Evolutionary conservation across 1,140 invertebrate species (phyloP).

Genomic region (Microplitis mediator): DNA sequence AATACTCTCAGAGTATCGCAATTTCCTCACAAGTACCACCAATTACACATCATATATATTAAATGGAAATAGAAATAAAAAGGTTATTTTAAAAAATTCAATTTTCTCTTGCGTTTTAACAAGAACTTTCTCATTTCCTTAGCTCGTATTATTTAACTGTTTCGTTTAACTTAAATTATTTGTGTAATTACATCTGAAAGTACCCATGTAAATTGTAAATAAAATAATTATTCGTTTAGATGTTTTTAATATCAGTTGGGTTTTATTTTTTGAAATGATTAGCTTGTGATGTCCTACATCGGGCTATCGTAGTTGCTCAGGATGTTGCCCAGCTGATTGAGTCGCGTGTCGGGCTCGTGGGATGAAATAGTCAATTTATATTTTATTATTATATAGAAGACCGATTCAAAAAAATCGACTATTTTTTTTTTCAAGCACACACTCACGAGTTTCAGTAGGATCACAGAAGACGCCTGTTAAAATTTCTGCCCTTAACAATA

Average conservation of each 20-base stretch:
- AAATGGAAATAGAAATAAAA: background rate
- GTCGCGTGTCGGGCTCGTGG: background rate
- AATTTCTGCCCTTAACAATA: too few species aligned
- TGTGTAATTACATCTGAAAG: too few species aligned
- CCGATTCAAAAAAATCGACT: too few species aligned
- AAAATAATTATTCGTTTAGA: background rate
- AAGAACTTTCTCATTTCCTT: slow-evolving; percentile 1
- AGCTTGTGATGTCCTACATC: slow-evolving; percentile 14
- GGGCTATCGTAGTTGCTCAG: slow-evolving; percentile 33
- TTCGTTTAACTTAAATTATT: background rate
- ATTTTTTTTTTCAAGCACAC: too few species aligned
- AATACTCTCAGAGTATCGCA: slow-evolving; percentile 3
- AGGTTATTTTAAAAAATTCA: background rate
- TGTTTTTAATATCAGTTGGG: too few species aligned
- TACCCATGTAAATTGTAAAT: background rate
- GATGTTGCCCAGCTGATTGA: slow-evolving; percentile 24
- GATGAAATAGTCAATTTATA: background rate
- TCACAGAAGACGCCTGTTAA: too few species aligned
- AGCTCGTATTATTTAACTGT: background rate
- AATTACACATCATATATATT: background rate
- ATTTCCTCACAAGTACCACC: slow-evolving; percentile 9
- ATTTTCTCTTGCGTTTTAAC: background rate
- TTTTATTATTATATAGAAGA: background rate
- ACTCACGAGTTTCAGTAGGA: too few species aligned
- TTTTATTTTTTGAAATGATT: background rate